Evolutionary conservation across 2,113 vertebrate species (phyloP).

Genomic region (Proteles cristata): DNA sequence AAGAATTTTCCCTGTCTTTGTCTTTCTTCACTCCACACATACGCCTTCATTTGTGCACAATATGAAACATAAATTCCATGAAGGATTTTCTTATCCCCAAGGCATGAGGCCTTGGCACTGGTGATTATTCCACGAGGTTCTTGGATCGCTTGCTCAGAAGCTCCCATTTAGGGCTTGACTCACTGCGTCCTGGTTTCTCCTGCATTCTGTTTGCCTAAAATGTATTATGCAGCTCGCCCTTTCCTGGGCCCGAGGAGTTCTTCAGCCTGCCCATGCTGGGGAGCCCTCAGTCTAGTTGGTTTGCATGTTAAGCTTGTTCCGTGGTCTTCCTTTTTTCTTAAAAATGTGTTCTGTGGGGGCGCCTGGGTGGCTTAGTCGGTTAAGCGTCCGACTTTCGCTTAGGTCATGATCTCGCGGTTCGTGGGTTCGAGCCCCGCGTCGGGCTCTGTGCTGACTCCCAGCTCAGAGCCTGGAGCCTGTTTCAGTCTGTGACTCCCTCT

Average conservation of each 20-base stretch:
- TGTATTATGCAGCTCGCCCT: background rate
- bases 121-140: conserved; percentile 34
- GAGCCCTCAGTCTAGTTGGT: too few relatives aligned
- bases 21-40: background rate
- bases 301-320: background rate
- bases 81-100: background rate
- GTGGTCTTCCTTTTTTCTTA: background rate
- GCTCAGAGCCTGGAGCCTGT: too few relatives aligned
- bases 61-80: conserved; percentile 16
- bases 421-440: too few relatives aligned
- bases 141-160: background rate
- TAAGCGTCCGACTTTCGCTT: too few relatives aligned
- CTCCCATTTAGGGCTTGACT: conserved; percentile 37
- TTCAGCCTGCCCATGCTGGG: background rate
- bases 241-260: too few relatives aligned
- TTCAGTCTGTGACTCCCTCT: too few relatives aligned
- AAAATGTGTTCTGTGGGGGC: background rate
- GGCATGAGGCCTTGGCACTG: conserved; percentile 3
- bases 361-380: too few relatives aligned
- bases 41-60: background rate
- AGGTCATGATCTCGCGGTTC: too few relatives aligned
- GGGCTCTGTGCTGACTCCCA: too few relatives aligned
- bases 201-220: background rate
- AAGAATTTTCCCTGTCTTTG: background rate
- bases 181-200: background rate